Percentiles rank a stretch among this genome's conserved stretches.
These are phyloP conservation scores for Tragelaphus buxtoni DNA, from an alignment of 2,113 vertebrate species.

Conservation along the genomic window DNA sequence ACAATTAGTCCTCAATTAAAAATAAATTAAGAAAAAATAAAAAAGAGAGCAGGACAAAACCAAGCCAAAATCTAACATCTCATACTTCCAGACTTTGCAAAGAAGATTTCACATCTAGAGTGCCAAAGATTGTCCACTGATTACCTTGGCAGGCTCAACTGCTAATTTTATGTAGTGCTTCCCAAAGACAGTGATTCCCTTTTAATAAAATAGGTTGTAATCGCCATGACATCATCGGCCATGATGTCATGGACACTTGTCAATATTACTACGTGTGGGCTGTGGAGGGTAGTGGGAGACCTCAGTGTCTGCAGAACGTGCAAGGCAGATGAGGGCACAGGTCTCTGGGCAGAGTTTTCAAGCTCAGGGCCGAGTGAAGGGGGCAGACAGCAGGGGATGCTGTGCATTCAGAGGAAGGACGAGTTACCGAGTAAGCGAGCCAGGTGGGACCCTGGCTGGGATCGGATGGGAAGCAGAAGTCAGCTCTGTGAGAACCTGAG, in stretches of 20 bases:
- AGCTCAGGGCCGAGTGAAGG: background rate
- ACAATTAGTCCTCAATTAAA: background rate
- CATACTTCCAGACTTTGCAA: background rate
- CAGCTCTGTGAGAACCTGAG: background rate
- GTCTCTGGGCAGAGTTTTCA: background rate
- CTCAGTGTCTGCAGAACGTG: background rate
- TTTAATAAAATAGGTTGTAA: background rate
- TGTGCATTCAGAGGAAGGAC: background rate
- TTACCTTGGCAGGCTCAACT: background rate
- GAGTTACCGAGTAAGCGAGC: background rate
- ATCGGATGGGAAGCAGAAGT: background rate
- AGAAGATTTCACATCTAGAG: background rate
- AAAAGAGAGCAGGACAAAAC: background rate
- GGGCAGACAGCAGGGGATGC: background rate
- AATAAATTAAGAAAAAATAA: background rate
- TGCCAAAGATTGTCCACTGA: background rate
- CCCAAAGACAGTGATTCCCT: background rate
- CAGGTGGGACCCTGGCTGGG: background rate
- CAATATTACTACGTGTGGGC: background rate
- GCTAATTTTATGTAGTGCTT: background rate
- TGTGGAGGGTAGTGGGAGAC: background rate
- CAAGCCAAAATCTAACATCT: background rate
- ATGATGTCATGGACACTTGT: background rate
- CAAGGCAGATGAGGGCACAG: background rate
- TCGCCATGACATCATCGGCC: fast-evolving